Conservation (phyloP, 2,797 vertebrate genomes). For the Alca torda region DNA sequence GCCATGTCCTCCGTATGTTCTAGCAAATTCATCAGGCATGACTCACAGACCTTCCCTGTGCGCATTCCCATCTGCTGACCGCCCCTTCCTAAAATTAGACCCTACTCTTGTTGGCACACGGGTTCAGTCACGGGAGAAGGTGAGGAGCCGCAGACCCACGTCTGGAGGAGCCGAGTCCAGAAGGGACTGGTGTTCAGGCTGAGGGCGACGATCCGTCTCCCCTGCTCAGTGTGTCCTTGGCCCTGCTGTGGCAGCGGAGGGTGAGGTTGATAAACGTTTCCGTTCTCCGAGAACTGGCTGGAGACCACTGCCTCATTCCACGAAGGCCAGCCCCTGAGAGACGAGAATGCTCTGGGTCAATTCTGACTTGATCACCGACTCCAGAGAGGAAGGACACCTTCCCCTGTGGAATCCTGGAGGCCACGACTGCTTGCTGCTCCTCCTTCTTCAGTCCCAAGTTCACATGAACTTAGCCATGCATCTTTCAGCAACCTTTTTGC, state of each 20-base stretch:
- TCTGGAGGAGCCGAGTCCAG: not conserved
- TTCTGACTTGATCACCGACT: accelerated
- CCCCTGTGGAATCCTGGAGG: not conserved
- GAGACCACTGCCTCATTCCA: not conserved
- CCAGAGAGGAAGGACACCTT: not conserved
- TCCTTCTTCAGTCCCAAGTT: not conserved
- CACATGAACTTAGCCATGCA: not conserved
- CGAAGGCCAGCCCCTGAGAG: not conserved
- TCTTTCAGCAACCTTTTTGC: not conserved
- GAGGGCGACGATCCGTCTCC: not conserved
- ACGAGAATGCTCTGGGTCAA: not conserved
- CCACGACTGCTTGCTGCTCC: not conserved
- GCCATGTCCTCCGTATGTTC: slow-evolving; percentile 23
- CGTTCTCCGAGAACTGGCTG: not conserved
- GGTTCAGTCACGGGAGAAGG: not conserved
- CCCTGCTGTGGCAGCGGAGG: not conserved
- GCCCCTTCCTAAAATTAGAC: slow-evolving; percentile 64
- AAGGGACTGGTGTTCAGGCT: not conserved
- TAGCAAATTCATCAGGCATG: slow-evolving; percentile 47
- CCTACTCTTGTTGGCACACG: not conserved
- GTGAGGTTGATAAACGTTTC: not conserved
- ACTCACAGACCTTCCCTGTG: slow-evolving; percentile 44
- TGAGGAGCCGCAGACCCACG: not conserved
- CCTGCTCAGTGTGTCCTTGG: not conserved
- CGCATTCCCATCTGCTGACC: slow-evolving; percentile 50